Base-by-base conservation (phyloP, 2,888 invertebrate genomes). In the Acleris laterana region DNA sequence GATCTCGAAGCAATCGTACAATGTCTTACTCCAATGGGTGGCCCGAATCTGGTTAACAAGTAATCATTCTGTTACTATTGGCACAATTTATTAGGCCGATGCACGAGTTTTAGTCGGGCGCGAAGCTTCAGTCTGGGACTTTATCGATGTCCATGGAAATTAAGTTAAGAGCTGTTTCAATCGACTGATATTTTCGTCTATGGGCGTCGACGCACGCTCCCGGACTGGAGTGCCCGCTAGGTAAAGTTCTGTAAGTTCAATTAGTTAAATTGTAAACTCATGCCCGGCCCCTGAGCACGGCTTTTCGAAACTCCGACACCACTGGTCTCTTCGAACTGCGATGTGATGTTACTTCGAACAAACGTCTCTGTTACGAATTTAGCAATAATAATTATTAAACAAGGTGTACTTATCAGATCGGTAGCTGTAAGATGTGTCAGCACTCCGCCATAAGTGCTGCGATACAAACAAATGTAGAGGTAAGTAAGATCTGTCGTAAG, bases 361-460 rank as follows among this genome's bases (percentile, higher is more conserved):
- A 82, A 80, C 74, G 69, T 75, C 76, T 84, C 74, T 76, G 75
- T 77, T 79, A 82, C 87, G 88, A 89, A 87, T 89, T 85, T 85
- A 89, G 82, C 74, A 81, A 79, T 82, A 78, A 78, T n/a, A 70
- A 69, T 71, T 75, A 72, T 75, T 73, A 68, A 74, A 77, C 76
- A 75, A 84, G 78, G 80, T 77, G 72, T 87, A 84, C 80, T 81
- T 79, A 77, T 76, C 71, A 67, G 69, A 73, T 66, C 52, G 53
- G 51, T 71, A 68, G 66, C 62, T 70, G 87, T 83, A 86, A 79
- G 81, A 80, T 81, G 81, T 79, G 78, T 74, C 72, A 79, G 79
- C 80, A 89, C 88, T 92, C 91, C 92, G 92, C 92, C 92, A 92
- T 93, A 92, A 89, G 82, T 87, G 87, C 87, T 80, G 84, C 80